A percentile compares a stretch with the other conserved stretches of the same genome.
These are phyloP conservation scores for Dermatemys mawii DNA, from an alignment of 2,113 vertebrate species.

Conservation along the genomic window DNA sequence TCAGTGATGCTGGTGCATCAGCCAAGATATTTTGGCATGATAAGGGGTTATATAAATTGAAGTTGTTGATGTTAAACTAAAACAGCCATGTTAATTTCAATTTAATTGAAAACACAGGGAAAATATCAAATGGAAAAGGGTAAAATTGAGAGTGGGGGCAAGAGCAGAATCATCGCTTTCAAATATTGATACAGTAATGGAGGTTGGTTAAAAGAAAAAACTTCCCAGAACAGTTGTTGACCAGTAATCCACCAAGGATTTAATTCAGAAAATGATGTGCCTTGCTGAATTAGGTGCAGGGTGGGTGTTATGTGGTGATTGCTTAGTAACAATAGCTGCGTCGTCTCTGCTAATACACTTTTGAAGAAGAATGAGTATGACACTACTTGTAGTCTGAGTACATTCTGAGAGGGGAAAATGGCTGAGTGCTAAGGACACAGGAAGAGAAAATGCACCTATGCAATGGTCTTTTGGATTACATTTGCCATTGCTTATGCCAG, in stretches of 20 bases:
- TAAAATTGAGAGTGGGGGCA: background rate
- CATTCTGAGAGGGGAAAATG: conserved; percentile 12
- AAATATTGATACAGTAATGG: background rate
- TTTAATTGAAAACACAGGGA: conserved; percentile 33
- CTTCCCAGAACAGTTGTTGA: background rate
- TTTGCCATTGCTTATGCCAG: background rate
- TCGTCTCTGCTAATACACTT: no score
- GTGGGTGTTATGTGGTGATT: background rate
- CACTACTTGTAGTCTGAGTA: background rate
- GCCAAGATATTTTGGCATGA: background rate
- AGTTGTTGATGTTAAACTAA: background rate
- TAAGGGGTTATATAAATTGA: conserved; percentile 22
- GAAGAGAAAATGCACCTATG: background rate
- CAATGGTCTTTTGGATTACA: background rate
- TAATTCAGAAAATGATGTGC: background rate
- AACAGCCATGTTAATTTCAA: conserved; percentile 39
- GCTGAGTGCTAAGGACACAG: background rate
- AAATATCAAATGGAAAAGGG: background rate
- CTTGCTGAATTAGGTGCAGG: background rate
- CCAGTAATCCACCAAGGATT: background rate
- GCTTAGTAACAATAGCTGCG: background rate
- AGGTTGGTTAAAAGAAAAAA: background rate
- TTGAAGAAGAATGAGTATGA: no score
- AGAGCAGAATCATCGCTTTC: background rate
- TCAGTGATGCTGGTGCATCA: background rate